Evolutionary conservation across 2,113 vertebrate species (phyloP).

Genomic region (Pachyramphus minor): DNA sequence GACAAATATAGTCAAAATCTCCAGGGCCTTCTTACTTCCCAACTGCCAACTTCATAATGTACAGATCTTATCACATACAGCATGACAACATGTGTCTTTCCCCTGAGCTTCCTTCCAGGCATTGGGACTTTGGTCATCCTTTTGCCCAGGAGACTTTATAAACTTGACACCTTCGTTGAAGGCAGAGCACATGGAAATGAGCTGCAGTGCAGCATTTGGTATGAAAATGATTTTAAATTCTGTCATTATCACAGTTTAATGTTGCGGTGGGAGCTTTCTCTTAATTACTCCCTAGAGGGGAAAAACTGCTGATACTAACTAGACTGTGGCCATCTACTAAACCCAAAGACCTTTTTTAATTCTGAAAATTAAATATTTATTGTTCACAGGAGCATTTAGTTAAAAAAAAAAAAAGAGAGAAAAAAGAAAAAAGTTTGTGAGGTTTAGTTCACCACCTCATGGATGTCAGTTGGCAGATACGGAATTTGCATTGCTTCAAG

Average conservation of each 20-base stretch:
- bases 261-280: constrained; percentile 14
- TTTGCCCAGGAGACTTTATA: constrained; percentile 10
- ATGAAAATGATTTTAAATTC: constrained; percentile 54
- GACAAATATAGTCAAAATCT: constrained; percentile 40
- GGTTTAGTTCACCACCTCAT: not conserved
- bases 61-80: constrained; percentile 15
- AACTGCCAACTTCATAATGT: constrained; percentile 38
- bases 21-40: not conserved
- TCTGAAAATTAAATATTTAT: constrained; percentile 20
- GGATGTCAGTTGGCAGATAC: not conserved
- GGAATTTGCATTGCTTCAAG: not conserved
- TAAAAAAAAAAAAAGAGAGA: not conserved
- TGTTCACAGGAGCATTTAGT: not conserved
- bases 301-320: constrained; percentile 19
- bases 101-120: constrained; percentile 62
- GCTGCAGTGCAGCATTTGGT: constrained; percentile 19
- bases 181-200: constrained; percentile 55
- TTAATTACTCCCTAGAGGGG: constrained; percentile 60
- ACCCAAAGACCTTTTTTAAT: not conserved
- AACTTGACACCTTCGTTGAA: constrained; percentile 14
- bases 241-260: constrained; percentile 54
- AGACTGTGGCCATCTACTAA: not conserved
- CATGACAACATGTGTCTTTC: constrained; percentile 39
- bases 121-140: not conserved
- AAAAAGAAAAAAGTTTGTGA: not conserved